phyloP scores from a whole-genome alignment of 2,797 vertebrate species.

The Meriones psammophilus region DNA sequence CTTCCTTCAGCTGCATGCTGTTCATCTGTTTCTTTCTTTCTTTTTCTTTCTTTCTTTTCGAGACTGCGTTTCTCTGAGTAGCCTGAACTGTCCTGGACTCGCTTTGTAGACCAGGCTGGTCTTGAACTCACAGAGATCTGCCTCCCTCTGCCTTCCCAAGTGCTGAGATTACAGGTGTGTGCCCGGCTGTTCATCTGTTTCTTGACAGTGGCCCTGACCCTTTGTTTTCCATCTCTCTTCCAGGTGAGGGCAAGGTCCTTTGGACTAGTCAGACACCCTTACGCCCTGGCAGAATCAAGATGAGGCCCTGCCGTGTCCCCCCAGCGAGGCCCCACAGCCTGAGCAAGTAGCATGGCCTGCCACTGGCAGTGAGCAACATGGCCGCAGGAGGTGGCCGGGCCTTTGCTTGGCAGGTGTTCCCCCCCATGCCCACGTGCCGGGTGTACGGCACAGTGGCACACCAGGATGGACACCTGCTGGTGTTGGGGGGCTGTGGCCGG shows the following conservation, averaged over 20 bases:
- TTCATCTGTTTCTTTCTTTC: neutral
- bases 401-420: conserved; percentile 95
- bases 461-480: conserved; percentile 94
- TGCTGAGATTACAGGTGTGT: no score
- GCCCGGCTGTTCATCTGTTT: neutral
- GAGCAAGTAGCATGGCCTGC: conserved; percentile 81
- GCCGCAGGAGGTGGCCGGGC: conserved; percentile 91
- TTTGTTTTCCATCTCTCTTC: conserved; percentile 66
- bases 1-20: neutral
- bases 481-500: conserved; percentile 96
- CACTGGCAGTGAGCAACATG: conserved; percentile 93
- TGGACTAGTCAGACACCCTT: conserved; percentile 33
- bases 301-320: conserved; percentile 1
- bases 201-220: conserved; percentile 49
- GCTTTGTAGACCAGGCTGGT: no score
- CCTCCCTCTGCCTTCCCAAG: no score
- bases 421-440: conserved; percentile 94
- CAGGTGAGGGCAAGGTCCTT: conserved; percentile 70
- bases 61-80: no score
- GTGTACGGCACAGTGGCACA: conserved; percentile 95
- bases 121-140: no score
- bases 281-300: conserved; percentile 50
- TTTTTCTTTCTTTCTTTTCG: no score
- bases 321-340: conserved; percentile 49
- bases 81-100: no score